Percentiles rank a stretch among this genome's conserved stretches.
Evolutionary conservation across 2,888 invertebrate species (phyloP).

Genomic region (Drosophila neonasuta): DNA sequence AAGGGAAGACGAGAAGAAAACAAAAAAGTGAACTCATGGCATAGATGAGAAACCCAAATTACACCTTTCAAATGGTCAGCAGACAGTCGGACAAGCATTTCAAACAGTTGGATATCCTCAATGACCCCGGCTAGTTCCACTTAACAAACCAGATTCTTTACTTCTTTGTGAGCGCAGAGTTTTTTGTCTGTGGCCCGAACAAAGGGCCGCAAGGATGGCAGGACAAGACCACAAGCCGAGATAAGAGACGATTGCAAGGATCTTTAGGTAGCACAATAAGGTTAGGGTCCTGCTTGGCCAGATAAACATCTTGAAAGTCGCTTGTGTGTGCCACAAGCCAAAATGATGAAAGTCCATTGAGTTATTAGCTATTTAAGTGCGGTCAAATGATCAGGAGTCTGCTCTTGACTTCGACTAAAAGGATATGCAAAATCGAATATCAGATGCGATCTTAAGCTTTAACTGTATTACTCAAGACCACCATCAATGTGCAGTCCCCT

Average conservation of each 20-base stretch:
- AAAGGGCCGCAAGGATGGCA: constrained; percentile 48
- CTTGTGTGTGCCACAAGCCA: constrained; percentile 72
- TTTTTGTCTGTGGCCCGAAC: constrained; percentile 33
- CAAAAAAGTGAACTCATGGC: constrained; percentile 38
- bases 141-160: constrained; percentile 34
- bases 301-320: constrained; percentile 61
- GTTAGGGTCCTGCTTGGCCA: constrained; percentile 26
- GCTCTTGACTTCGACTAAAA: constrained; percentile 23
- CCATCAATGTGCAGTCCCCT: constrained; percentile 35
- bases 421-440: constrained; percentile 71
- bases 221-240: constrained; percentile 75
- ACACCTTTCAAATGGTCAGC: constrained; percentile 76
- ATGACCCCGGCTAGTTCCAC: constrained; percentile 64
- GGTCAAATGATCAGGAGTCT: constrained; percentile 52
- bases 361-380: constrained; percentile 57
- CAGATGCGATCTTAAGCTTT: constrained; percentile 50
- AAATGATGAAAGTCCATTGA: constrained; percentile 37
- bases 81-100: constrained; percentile 39
- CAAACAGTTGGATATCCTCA: constrained; percentile 47
- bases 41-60: constrained; percentile 64
- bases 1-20: constrained; percentile 7
- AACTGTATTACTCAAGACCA: constrained; percentile 16
- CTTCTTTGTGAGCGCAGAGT: constrained; percentile 32
- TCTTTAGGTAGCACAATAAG: constrained; percentile 57
- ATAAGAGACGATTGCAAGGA: constrained; percentile 57